Base-by-base conservation (phyloP, 64 coral and sea anemone genomes). In the Dendronephthya gigantea region DNA sequence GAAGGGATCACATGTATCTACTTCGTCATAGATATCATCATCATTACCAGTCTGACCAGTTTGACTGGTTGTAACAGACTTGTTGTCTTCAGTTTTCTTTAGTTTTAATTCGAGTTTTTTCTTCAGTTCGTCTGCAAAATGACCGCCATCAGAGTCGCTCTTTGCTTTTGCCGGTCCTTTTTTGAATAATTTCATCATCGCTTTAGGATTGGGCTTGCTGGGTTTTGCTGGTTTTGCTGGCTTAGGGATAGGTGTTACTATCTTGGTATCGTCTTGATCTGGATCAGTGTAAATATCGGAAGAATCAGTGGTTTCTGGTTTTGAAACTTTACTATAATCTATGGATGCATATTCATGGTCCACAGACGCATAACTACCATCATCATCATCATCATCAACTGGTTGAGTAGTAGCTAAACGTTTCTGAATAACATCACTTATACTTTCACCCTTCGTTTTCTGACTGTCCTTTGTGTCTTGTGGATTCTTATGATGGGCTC, bases 361-460 rank as follows among this genome's bases (percentile, higher is more conserved):
- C 15, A 79, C 72, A 36, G 27, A 28, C 12, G 72, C 72, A 79
- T 79, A 79, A 79, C 72, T 79, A 79, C 72, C 72, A 34, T 79
- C 72, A 17, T 79, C 72, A 30, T 4, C 3, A n/a, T n/a, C n/a
- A 74, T 74, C 32, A 17, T 79, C 72, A 30, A 15, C 3, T 79
- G 25, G 30, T 2, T 12, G 9, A 36, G 72, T 1, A 0, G 15
- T 79, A 8, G 36, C 72, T 36, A 19, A 36, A 28, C 36, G 2
- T 39, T 79, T 79, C 29, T 79, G 72, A 35, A 79, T 79, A 29
- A 79, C 72, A 79, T 79, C 72, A 36, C 15, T 35, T 12, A 79
- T 36, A 79, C 32, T 36, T 79, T 79, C 32, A 79, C 30, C 7
- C 25, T 62, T 62, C 25, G 55, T 7, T 23, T 22, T 62, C 19